Percentiles rank a stretch among this genome's conserved stretches.
phyloP scores from a whole-genome alignment of 2,888 invertebrate genomes.

The Syritta pipiens region DNA sequence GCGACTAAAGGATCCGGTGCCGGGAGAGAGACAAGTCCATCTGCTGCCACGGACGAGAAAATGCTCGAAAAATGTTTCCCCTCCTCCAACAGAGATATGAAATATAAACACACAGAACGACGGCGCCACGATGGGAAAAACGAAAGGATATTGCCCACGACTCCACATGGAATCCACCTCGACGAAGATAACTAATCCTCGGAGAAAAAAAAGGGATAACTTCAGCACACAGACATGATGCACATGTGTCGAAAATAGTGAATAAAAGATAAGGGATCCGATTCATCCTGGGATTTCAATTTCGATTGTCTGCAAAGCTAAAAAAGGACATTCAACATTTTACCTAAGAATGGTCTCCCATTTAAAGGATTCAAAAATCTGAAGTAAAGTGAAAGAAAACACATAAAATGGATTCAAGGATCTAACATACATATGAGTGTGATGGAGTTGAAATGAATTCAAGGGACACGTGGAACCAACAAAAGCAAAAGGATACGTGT shows the following conservation, averaged over 20 bases:
- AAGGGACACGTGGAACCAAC: conserved; percentile 6
- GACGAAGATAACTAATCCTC: conserved; percentile 5
- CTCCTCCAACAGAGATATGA: conserved; percentile 9
- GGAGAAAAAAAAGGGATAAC: background rate
- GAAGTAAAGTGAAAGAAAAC: background rate
- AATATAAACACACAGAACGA: conserved; percentile 1
- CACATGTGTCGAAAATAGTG: no score
- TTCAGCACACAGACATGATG: background rate
- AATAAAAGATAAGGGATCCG: background rate
- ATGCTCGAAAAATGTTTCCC: no score
- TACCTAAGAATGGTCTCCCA: conserved; percentile 15
- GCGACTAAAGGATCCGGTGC: no score
- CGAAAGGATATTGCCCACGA: conserved; percentile 9
- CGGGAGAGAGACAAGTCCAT: no score
- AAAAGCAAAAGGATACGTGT: conserved; percentile 3
- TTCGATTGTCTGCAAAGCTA: conserved; percentile 6
- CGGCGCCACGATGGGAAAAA: conserved; percentile 28
- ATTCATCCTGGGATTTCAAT: conserved; percentile 32
- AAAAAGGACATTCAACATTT: conserved; percentile 27
- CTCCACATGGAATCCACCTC: no score
- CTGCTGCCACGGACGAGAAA: no score
- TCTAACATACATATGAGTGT: conserved; percentile 52
- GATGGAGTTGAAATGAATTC: conserved; percentile 14
- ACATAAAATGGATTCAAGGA: conserved; percentile 11
- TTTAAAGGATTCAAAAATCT: background rate